phyloP scores from a whole-genome alignment of 2,113 vertebrate genomes.

The Stigmatopora argus region DNA sequence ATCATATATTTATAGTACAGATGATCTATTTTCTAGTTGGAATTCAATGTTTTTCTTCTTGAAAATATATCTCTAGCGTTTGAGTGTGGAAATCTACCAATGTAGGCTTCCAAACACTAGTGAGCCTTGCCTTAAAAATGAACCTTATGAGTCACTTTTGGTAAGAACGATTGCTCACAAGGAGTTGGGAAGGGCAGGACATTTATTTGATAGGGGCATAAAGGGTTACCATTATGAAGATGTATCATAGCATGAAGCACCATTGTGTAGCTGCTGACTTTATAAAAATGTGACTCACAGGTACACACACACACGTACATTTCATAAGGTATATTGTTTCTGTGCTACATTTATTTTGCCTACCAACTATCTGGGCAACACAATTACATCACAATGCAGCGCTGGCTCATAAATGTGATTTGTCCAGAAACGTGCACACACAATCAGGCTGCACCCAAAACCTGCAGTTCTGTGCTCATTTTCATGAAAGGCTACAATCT shows the following conservation, averaged over 20 bases:
- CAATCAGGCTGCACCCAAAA: conserved; percentile 28
- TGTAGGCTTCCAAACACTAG: not conserved
- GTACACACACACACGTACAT: conserved; percentile 13
- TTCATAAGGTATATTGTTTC: conserved; percentile 27
- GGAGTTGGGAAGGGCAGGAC: no score
- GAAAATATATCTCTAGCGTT: not conserved
- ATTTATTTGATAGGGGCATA: not conserved
- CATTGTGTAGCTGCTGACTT: conserved; percentile 25
- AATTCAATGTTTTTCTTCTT: not conserved
- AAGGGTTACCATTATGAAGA: conserved; percentile 8
- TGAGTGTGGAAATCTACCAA: not conserved
- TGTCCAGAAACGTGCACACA: conserved; percentile 35
- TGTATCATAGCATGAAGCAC: conserved; percentile 13
- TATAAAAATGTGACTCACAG: conserved; percentile 7
- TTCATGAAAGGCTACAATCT: conserved; percentile 13
- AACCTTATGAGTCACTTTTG: no score
- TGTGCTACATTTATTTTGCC: conserved; percentile 32
- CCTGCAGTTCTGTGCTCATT: conserved; percentile 16
- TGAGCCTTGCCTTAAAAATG: no score
- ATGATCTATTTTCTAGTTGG: not conserved
- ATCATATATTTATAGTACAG: not conserved
- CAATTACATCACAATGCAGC: conserved; percentile 46
- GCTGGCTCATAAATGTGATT: conserved; percentile 56
- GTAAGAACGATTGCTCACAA: no score
- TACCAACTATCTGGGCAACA: conserved; percentile 43